Base-by-base conservation (phyloP, 1,140 invertebrate genomes). In the Drosophila erecta region DNA sequence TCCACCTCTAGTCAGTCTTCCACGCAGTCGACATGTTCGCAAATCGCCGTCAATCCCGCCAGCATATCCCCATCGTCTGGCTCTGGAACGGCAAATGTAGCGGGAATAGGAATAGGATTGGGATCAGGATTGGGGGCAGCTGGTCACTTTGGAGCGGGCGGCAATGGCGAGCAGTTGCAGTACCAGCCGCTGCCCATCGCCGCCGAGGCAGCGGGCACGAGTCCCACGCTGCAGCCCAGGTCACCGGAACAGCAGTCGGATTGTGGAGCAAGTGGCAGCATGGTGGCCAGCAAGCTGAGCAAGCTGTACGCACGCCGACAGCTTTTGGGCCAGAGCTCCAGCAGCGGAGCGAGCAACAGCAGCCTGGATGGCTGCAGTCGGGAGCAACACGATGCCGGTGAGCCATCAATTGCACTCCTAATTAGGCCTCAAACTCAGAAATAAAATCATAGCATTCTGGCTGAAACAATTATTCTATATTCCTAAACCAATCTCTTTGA, bases 1-100 rank as follows among this genome's bases (percentile, higher is more conserved):
- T 92, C 90, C 70, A 91, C 84, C 33, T 92, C 90, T 81, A 91
- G 90, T 90, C 91, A 92, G 60, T 92, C 90, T 24, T 92, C 90
- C 24, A 92, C 90, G 51, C 90, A 91, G 57, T 91, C 90, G 35
- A 85, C 77, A 10, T 91, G 84, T 66, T 91, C 90, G 14, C 90
- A 92, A 67, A 87, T 90, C 47, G 90, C 70, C 69, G 2, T 47
- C 38, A n/a, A 44, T 37, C 38, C 27, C 5, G 30, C 43, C 33
- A 43, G 65, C 0, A 11, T 49, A 6, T 44, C 81, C 30, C 49
- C 65, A n/a, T 61, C 59, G 22, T 24, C 47, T 5, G 47, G 30
- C 1, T 60, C 49, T 4, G 57, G 33, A 12, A 12, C 40, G 38
- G 35, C n/a, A 33, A 2, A 12, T 7, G 15, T 22, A 3, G 2